phyloP scores from a whole-genome alignment of 1,140 invertebrate species.

The Drosophila kanapiae region DNA sequence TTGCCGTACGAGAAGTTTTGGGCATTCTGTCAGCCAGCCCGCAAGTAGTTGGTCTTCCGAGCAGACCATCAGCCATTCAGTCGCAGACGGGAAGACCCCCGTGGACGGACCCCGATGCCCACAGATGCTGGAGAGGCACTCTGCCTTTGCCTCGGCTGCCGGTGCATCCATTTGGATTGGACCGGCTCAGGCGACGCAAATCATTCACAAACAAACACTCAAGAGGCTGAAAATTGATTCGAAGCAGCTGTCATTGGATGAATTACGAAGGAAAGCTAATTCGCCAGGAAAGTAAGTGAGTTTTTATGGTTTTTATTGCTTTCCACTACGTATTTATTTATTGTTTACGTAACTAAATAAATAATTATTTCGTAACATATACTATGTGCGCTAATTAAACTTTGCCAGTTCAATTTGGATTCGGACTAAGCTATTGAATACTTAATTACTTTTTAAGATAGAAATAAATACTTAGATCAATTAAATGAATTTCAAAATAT shows the following conservation, averaged over 20 bases:
- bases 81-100: constrained; percentile 46
- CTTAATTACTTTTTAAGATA: too few relatives aligned
- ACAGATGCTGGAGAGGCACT: constrained; percentile 26
- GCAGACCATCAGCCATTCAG: constrained; percentile 36
- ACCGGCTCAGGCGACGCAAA: constrained; percentile 28
- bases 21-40: constrained; percentile 58
- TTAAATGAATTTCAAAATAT: neutral
- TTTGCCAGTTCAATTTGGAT: too few relatives aligned
- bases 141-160: constrained; percentile 4
- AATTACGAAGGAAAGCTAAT: constrained; percentile 1
- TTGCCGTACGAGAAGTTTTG: constrained; percentile 55
- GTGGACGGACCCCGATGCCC: constrained; percentile 26
- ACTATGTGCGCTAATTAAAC: too few relatives aligned
- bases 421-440: too few relatives aligned
- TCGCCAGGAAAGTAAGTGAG: neutral
- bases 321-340: neutral
- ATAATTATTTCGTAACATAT: neutral
- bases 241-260: constrained; percentile 20
- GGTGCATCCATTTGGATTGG: constrained; percentile 21
- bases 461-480: too few relatives aligned
- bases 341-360: neutral
- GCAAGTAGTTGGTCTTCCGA: constrained; percentile 45
- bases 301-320: neutral
- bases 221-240: constrained; percentile 33
- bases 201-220: constrained; percentile 55